Base-by-base conservation (phyloP, 2,113 vertebrate genomes). In the Melanotaenia duboulayi region DNA sequence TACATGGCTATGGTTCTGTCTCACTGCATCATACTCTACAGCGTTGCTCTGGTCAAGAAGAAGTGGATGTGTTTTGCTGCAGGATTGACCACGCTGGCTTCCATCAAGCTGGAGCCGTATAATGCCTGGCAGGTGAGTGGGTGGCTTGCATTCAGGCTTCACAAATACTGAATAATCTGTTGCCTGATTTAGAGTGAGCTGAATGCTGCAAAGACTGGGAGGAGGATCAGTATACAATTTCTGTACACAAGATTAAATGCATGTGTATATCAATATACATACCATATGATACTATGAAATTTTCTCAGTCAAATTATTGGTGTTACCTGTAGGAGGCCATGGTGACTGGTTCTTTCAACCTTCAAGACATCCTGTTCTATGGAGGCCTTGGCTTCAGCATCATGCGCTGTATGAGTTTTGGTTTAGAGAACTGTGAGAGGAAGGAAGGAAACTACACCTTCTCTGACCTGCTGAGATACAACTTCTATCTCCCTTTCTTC, bases 401-500 rank as follows among this genome's bases (percentile, higher is more conserved):
- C 87, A 94, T 99, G 86, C 97, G 98, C 51, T 96, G 96, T 64
- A 96, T 97, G 95, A 99, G 98, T 91, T 99, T 99, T 0, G 96
- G 95, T 0, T 90, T 99, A 1, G 98, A 99, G 92, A 96, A 93
- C 88, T 95, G 91, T 0, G 94, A 97, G 54, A 95, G 60, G 89
- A 95, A 95, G 2, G 94, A 96, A 0, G 96, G 95, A 49, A 95
- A 93, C 89, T 98, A 95, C 87, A 95, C 94, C 4, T 94, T 99
- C 51, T 83, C 91, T 0, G 96, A 98, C 85, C 94, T 99, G 87
- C 91, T 99, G 91, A 97, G 95, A 81, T 99, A 99, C 93, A 99
- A 99, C 88, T 99, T 99, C 96, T 99, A 99, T 95, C 95, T 99
- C 93, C 97, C 97, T 0, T 99, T 99, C 93, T 99, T 99, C 94